Evolutionary conservation across 2,797 vertebrate species (phyloP).

Genomic region (Prionace glauca): DNA sequence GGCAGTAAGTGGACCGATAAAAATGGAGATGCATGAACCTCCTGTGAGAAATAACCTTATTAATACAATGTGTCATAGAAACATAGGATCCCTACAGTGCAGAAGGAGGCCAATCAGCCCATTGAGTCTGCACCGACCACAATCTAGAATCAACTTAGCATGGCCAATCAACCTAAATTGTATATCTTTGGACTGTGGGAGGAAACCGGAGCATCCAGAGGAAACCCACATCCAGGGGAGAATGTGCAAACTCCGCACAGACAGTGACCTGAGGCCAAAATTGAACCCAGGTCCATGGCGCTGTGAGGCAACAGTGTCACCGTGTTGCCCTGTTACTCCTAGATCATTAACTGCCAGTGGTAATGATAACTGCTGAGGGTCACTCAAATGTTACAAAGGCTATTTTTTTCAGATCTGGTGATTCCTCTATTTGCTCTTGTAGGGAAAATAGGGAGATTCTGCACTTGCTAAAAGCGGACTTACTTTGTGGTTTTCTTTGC

Average conservation of each 20-base stretch:
- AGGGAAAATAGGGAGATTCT: neutral
- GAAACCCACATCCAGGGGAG: no score
- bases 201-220: no score
- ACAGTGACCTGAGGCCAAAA: no score
- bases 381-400: neutral
- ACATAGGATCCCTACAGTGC: no score
- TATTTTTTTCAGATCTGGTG: neutral
- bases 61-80: neutral
- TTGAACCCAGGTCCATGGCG: no score
- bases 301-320: no score
- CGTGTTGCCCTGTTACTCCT: neutral
- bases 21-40: neutral
- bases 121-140: no score
- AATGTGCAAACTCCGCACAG: no score
- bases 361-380: neutral
- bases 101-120: no score
- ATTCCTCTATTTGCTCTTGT: neutral
- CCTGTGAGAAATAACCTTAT: constrained; percentile 7
- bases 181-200: no score
- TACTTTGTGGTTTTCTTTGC: neutral
- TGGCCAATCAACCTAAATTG: no score
- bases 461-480: neutral
- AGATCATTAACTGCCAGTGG: neutral
- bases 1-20: neutral
- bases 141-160: no score